Percentiles rank a stretch among this genome's conserved stretches.
phyloP scores from a whole-genome alignment of 2,888 invertebrate species.

The Trypoxylon attenuatum region DNA sequence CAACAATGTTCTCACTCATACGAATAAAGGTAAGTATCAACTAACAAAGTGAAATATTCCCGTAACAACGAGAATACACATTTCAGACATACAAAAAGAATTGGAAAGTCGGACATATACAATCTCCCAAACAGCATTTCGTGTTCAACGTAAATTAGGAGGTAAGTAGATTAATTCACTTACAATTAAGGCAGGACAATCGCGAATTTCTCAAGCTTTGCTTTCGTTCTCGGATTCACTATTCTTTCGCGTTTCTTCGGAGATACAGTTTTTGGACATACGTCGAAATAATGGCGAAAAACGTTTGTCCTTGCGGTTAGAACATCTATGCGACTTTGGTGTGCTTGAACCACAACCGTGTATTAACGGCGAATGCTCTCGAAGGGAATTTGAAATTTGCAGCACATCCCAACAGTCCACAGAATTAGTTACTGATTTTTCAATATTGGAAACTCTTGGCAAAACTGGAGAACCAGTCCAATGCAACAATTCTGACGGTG shows the following conservation, averaged over 20 bases:
- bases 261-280: too few relatives aligned
- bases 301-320: too few relatives aligned
- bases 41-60: too few relatives aligned
- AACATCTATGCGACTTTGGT: conserved; percentile 21
- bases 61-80: background rate
- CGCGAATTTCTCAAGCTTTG: conserved; percentile 10
- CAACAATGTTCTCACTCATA: conserved; percentile 72
- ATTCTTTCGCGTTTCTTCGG: conserved; percentile 12
- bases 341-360: conserved; percentile 50
- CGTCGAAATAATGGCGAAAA: too few relatives aligned
- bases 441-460: conserved; percentile 11
- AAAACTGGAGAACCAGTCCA: conserved; percentile 7
- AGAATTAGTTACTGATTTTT: too few relatives aligned
- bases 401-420: conserved; percentile 6
- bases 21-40: conserved; percentile 70
- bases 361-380: conserved; percentile 28
- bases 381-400: conserved; percentile 26
- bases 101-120: conserved; percentile 78
- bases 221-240: conserved; percentile 34
- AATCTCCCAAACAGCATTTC: conserved; percentile 76
- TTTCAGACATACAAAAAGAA: conserved; percentile 79
- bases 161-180: conserved; percentile 61
- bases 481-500: background rate
- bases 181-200: background rate
- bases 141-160: conserved; percentile 77